Percentiles rank a stretch among this genome's conserved stretches.
phyloP scores from a whole-genome alignment of 2,888 invertebrate genomes.

The Tenthredo distinguenda region DNA sequence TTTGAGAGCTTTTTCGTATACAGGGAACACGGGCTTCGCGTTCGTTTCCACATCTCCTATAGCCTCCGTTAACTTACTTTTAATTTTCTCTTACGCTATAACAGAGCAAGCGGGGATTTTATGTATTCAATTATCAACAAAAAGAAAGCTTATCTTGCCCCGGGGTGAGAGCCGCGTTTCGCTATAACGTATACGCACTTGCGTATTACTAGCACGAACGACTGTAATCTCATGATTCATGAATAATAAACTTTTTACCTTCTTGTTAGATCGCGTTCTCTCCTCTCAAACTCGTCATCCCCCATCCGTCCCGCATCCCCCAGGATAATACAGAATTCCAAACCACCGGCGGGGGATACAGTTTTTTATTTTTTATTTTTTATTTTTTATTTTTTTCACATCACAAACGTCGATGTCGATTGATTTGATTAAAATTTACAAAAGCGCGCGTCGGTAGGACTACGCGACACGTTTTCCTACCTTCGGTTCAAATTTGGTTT shows the following conservation, averaged over 20 bases:
- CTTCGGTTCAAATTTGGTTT: neutral
- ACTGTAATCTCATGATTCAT: slow-evolving; percentile 37
- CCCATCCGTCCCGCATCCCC: neutral
- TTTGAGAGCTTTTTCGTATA: neutral
- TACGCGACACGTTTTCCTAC: neutral
- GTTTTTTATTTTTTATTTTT: neutral
- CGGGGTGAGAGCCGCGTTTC: neutral
- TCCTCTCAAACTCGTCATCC: neutral
- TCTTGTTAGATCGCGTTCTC: neutral
- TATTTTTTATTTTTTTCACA: neutral
- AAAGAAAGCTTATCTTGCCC: slow-evolving; percentile 3
- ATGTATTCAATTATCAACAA: slow-evolving; percentile 4
- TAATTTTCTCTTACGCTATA: neutral
- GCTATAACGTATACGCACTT: neutral
- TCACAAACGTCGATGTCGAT: neutral
- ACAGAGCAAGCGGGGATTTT: neutral
- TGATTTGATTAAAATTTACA: neutral
- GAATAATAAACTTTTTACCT: slow-evolving; percentile 24
- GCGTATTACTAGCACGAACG: neutral
- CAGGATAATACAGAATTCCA: neutral
- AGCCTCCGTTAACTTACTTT: neutral
- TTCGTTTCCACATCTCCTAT: neutral
- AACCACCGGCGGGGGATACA: neutral
- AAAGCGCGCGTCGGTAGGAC: neutral
- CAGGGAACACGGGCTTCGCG: neutral